Evolutionary conservation across 2,113 vertebrate species (phyloP), one percentile per base, ranked within the genome.

Genomic region (Sorex fumeus): DNA sequence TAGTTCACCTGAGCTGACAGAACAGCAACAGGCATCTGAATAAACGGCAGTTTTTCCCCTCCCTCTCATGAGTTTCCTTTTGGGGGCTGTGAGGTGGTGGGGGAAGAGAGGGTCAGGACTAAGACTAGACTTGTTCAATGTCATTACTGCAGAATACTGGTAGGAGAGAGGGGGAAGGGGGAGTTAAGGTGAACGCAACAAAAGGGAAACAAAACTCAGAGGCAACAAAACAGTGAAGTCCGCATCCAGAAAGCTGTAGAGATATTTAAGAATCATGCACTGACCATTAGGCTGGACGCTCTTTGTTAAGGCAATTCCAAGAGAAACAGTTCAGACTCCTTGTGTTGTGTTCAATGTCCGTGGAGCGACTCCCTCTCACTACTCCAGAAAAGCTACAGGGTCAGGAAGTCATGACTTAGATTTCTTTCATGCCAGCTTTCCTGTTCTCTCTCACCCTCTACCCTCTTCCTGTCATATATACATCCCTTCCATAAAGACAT

Each of bases 81-180:
- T 57, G 19, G 57, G 57, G 57, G 57, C 57, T 53, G 53, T 15
- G 10, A 50, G 62, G 15, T 40, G 18, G 6, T 2, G 47, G 47
- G 9, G 47, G 47, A 13, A 50, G 2, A 50, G 47, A 50, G 47
- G 47, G 2, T 50, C 10, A 50, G 47, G 47, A 13, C 10, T 78
- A 85, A 94, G 45, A 78, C 5, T 40, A 88, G 75, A 72, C 34
- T 50, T 50, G 28, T 84, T 43, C 45, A 83, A 84, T 74, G 66
- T 71, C 18, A 50, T 85, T 91, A 78, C 30, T 86, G 30, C 23
- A 79, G 45, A 71, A 85, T 75, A 40, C 32, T 66, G 30, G 25
- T 4, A 16, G 57, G 18, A 21, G 21, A 4, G 57, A 60, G 57
- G 19, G 21, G 5, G 16, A 12, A 12, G 12, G 30, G 40, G 15